Evolutionary conservation across 2,797 vertebrate species (phyloP).

Genomic region (Naso thynnoides): DNA sequence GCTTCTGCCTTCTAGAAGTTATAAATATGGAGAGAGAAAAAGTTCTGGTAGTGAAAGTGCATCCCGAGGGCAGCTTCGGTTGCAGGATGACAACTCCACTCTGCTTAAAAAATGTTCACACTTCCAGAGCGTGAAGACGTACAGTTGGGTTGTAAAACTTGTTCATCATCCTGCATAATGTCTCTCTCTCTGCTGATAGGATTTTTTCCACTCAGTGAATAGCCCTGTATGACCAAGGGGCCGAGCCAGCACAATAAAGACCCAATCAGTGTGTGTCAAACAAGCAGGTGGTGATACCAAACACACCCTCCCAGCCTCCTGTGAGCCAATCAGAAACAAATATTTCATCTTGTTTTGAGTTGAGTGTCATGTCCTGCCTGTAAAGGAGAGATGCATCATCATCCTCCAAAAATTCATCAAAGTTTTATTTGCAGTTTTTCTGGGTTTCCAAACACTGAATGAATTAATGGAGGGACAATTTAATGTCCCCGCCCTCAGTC

Average conservation of each 20-base stretch:
- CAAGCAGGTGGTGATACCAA: conserved; percentile 17
- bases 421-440: conserved; percentile 27
- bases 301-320: conserved; percentile 1
- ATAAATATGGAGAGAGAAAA: conserved; percentile 1
- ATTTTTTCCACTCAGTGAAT: background rate
- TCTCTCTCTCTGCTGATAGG: conserved; percentile 28
- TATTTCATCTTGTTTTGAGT: conserved; percentile 33
- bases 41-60: background rate
- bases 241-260: conserved; percentile 1
- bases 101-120: conserved; percentile 31
- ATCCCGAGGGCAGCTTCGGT: conserved; percentile 37
- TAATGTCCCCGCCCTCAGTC: background rate
- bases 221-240: conserved; percentile 19
- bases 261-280: conserved; percentile 25
- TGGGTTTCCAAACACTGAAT: conserved; percentile 1
- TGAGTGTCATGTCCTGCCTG: background rate
- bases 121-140: conserved; percentile 7
- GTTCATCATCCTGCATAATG: conserved; percentile 35
- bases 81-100: conserved; percentile 8
- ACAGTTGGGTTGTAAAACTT: conserved; percentile 24
- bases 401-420: conserved; percentile 16
- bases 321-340: conserved; percentile 9
- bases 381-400: background rate
- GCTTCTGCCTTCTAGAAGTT: conserved; percentile 32
- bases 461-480: background rate